These are phyloP conservation scores for Eurosta solidaginis DNA, from an alignment of 1,140 invertebrate species.

Conservation along the genomic window DNA sequence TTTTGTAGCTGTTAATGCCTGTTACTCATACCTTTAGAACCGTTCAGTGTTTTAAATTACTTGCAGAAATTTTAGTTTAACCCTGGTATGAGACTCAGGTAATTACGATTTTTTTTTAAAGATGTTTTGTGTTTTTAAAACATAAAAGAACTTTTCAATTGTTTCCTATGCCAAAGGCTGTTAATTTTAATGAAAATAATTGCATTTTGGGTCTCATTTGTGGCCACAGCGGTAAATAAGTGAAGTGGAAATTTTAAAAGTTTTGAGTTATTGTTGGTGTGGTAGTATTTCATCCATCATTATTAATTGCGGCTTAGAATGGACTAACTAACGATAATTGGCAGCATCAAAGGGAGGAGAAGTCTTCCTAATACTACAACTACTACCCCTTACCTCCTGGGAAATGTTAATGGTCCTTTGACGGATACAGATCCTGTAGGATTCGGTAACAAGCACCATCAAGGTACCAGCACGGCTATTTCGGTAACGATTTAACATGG, in stretches of 20 bases:
- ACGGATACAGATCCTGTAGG: too few species aligned
- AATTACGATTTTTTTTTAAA: not conserved
- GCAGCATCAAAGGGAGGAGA: too few species aligned
- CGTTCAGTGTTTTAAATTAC: not conserved
- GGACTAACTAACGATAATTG: too few species aligned
- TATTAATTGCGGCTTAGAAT: too few species aligned
- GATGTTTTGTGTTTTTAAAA: not conserved
- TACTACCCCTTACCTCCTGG: too few species aligned
- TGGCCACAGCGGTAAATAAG: not conserved
- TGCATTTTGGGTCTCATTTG: not conserved
- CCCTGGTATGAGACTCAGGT: not conserved
- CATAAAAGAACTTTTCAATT: conserved; percentile 9
- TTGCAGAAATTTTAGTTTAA: not conserved
- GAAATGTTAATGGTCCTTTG: too few species aligned
- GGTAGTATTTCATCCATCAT: not conserved
- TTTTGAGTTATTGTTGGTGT: not conserved
- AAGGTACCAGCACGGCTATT: too few species aligned
- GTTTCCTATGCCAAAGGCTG: conserved; percentile 25
- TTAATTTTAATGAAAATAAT: conserved; percentile 32
- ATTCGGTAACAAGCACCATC: too few species aligned
- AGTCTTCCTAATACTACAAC: too few species aligned
- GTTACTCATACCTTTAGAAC: not conserved
- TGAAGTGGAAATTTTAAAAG: not conserved
- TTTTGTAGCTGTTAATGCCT: not conserved
- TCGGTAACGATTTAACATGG: too few species aligned